phyloP scores from a whole-genome alignment of 2,113 vertebrate species.

The Porphyrio hochstetteri region DNA sequence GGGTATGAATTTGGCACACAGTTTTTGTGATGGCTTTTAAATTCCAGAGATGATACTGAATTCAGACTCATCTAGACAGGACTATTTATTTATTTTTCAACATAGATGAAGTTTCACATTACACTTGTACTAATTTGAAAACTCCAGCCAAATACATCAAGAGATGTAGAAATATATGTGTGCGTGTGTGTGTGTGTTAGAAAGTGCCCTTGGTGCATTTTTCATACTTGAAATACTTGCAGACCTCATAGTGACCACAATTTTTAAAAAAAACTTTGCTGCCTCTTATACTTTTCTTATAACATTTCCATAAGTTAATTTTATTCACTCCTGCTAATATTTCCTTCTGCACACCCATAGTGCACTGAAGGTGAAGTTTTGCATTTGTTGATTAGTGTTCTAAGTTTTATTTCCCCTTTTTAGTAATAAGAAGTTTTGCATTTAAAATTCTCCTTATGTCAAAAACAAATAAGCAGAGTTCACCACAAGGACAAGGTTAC shows the following conservation, averaged over 20 bases:
- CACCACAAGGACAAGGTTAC: accelerated
- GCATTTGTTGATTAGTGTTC: not conserved
- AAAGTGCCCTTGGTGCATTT: not conserved
- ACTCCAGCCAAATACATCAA: not conserved
- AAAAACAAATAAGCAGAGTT: not conserved
- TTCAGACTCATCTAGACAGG: not conserved
- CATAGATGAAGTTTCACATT: not conserved
- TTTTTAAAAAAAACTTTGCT: not conserved
- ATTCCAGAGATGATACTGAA: not conserved
- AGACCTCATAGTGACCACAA: not conserved
- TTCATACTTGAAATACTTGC: not conserved
- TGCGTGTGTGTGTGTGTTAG: too few relatives aligned
- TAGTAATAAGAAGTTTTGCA: not conserved
- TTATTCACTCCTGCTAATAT: not conserved
- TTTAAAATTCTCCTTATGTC: not conserved
- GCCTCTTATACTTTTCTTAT: not conserved
- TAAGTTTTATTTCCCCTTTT: not conserved
- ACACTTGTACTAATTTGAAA: not conserved
- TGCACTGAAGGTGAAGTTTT: not conserved
- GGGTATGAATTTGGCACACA: not conserved
- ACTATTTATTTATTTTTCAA: not conserved
- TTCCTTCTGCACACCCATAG: not conserved
- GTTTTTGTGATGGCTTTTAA: not conserved
- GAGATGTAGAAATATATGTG: not conserved
- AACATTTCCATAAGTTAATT: not conserved